Base-by-base conservation (phyloP, 2,888 invertebrate species). In the Nomada ferruginata region DNA sequence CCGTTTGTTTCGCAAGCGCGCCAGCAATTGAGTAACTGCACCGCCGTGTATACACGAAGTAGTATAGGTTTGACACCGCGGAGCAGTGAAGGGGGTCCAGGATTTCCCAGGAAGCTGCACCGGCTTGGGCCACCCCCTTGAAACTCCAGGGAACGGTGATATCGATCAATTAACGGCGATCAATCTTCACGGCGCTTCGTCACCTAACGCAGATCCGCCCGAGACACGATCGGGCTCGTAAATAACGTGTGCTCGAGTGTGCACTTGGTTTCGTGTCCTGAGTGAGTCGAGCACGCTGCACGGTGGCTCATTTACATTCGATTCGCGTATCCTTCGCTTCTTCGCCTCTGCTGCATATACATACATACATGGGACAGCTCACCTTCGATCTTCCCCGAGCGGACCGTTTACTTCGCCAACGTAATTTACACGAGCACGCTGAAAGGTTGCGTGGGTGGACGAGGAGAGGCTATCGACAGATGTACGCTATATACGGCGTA, bases 361-460 rank as follows among this genome's bases (percentile, higher is more conserved):
- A 10, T 11, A 26, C n/a, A 10, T 26, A 26, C 26, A 18, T 47
- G 64, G 23, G 15, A 15, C 47, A 15, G 47, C 47, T 18, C 36
- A 20, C 18, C 47, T 36, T 71, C n/a, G 52, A 50, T 66, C 55
- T 36, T 60, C 53, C 53, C 15, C 9, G 15, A 18, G 52, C 42
- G 44, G 13, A 70, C 42, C 52, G 65, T 69, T 65, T 60, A 50
- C 70, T 36, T 70, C 70, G 76, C 18, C 69, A 50, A 73, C 75
- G 72, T 77, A 76, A 82, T 77, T 81, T 50, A 81, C 74, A 63
- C 36, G 44, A 9, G 23, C 75, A 57, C 59, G 65, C 23, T 26
- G 74, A 68, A 71, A 79, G 72, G 20, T 55, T 36, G 66, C 76
- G 85, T 85, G 80, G 85, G 85, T 78, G 80, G 80, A 18, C 71